Conservation (phyloP, 2,113 vertebrate genomes). For the Megaceryle maxima region DNA sequence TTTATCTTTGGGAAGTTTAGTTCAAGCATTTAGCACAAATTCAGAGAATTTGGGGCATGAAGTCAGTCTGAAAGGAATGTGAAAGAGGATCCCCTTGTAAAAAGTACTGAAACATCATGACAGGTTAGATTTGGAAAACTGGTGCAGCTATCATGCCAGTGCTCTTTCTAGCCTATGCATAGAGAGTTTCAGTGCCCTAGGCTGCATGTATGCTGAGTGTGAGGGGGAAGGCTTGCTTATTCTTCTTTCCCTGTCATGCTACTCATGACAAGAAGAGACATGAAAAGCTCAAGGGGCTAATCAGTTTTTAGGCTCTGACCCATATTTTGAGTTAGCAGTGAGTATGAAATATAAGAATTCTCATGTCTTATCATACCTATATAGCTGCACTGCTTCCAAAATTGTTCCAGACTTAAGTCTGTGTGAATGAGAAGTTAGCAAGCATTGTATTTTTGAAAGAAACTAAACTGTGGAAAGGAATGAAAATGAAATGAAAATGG, state of each 20-base stretch:
- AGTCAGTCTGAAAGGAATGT: background rate
- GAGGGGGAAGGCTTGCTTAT: conserved; percentile 40
- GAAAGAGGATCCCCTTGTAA: background rate
- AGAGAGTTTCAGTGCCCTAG: conserved; percentile 15
- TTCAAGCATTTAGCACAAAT: background rate
- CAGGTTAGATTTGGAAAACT: conserved; percentile 28
- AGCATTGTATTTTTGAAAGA: background rate
- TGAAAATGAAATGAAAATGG: background rate
- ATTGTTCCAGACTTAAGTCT: background rate
- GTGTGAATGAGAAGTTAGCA: background rate
- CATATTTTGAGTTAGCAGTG: conserved; percentile 39
- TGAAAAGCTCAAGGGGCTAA: conserved; percentile 42
- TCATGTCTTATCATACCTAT: background rate
- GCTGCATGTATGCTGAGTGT: background rate
- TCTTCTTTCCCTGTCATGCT: conserved; percentile 18
- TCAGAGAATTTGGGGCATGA: background rate
- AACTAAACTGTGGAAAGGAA: background rate
- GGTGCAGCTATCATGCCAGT: background rate
- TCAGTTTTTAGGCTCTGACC: conserved; percentile 56
- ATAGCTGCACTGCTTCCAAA: background rate
- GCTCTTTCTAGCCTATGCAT: background rate
- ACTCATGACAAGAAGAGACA: conserved; percentile 44
- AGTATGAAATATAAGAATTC: background rate
- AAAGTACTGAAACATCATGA: background rate
- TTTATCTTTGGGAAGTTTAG: background rate